Evolutionary conservation across 2,888 invertebrate species (phyloP).

Genomic region (Cenopis cana): DNA sequence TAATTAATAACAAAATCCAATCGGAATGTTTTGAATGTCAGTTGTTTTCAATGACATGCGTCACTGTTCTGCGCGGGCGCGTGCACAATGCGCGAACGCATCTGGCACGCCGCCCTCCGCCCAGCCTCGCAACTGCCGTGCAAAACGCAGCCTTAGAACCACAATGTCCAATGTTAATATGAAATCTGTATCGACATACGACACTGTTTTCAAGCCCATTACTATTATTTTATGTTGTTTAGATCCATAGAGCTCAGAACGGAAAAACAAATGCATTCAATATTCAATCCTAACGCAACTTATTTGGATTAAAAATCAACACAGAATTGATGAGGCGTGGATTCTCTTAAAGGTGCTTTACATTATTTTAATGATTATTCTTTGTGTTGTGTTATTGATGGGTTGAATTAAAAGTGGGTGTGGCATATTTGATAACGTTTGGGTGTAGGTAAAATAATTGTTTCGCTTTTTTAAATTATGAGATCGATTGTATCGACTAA

Average conservation of each 20-base stretch:
- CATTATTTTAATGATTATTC: constrained; percentile 45
- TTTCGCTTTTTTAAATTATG: constrained; percentile 1
- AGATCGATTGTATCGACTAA: neutral
- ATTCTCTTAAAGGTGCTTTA: constrained; percentile 7
- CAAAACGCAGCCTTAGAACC: constrained; percentile 39
- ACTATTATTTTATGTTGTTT: constrained; percentile 55
- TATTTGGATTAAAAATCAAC: neutral
- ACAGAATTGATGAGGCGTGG: neutral
- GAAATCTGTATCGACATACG: neutral
- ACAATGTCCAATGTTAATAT: constrained; percentile 13
- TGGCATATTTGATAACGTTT: constrained; percentile 7
- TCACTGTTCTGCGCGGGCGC: constrained; percentile 47
- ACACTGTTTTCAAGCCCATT: neutral
- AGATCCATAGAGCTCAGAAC: neutral
- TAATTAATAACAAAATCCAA: neutral
- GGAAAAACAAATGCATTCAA: constrained; percentile 13
- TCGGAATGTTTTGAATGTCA: constrained; percentile 17
- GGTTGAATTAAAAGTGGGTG: constrained; percentile 14
- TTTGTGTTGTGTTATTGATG: constrained; percentile 11
- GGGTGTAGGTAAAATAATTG: constrained; percentile 6
- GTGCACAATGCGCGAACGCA: constrained; percentile 65
- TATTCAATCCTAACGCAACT: neutral
- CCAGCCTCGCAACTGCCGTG: constrained; percentile 63
- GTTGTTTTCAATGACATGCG: constrained; percentile 39
- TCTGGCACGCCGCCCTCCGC: constrained; percentile 70